Evolutionary conservation across 2,797 vertebrate species (phyloP), one percentile per base, ranked within the genome.

Genomic region (Lithobates pipiens): DNA sequence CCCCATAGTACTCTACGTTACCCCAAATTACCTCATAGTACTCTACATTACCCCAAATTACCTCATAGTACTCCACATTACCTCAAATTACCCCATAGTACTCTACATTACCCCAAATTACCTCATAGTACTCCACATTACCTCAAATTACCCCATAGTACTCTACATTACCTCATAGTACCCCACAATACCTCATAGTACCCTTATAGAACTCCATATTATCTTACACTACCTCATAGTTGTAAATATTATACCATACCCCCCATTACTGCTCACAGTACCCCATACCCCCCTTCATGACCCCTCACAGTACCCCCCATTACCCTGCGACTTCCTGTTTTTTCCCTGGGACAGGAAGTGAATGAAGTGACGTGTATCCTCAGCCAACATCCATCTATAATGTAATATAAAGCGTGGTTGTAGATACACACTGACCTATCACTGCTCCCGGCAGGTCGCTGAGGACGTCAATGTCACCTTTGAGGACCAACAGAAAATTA

Each of bases 401-500:
- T 6, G 34, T 36, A 44, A 44, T 10, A 11, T 10, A 44, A 44
- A 44, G 10, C 11, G 0, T 46, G 44, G 44, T 46, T 46, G 11
- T 54, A 18, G 50, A 16, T n/a, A 3, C 23, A 3, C 61, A 2
- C 23, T 10, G 10, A n/a, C n/a, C 18, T 10, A 21, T 67, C 25
- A 18, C 39, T 21, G 61, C 10, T 39, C 32, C 88, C 77, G 85
- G 1, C 92, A 99, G 98, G 97, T 94, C 72, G 97, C 97, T 76
- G 98, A 99, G 93, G 98, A 99, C 85, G 97, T 99, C 79, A 97
- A 98, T 0, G 98, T 99, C 74, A 99, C 98, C 0, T 99, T 98
- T 84, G 98, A 98, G 91, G 98, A 99, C 90, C 98, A 99, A 57
- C 97, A 99, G 91, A 99, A 98, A 93, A 99, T 99, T 88, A 99